phyloP scores from a whole-genome alignment of 2,113 vertebrate genomes.

The Polypterus bichir region DNA sequence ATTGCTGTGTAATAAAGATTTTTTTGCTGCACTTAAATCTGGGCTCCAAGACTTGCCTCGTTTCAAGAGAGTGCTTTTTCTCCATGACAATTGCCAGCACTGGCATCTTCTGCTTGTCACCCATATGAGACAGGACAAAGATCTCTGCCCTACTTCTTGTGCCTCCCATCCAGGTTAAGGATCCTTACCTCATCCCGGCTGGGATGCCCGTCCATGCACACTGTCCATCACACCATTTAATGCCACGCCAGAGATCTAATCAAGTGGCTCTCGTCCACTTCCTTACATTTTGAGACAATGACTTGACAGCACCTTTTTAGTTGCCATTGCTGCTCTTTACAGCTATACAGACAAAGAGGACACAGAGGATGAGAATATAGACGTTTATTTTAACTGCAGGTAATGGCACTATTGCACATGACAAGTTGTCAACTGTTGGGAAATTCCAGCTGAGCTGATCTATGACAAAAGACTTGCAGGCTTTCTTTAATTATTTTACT shows the following conservation, averaged over 20 bases:
- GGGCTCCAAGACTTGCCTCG: too few species aligned
- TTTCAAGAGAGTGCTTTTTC: too few species aligned
- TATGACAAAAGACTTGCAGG: background rate
- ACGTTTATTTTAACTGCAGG: background rate
- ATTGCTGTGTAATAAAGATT: too few species aligned
- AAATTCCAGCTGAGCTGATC: background rate
- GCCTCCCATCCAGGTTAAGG: background rate
- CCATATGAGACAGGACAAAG: too few species aligned
- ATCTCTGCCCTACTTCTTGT: too few species aligned
- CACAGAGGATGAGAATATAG: slow-evolving; percentile 1
- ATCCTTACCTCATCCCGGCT: background rate
- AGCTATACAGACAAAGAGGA: too few species aligned
- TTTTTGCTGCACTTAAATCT: too few species aligned
- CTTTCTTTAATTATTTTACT: background rate
- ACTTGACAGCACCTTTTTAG: background rate
- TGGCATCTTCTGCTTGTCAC: too few species aligned
- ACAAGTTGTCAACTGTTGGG: background rate
- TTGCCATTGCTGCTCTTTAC: too few species aligned
- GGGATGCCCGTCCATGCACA: too few species aligned
- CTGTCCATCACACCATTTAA: background rate
- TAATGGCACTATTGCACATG: slow-evolving; percentile 5
- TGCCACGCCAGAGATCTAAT: background rate
- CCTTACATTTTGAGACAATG: background rate
- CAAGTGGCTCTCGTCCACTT: background rate
- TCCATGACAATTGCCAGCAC: too few species aligned